Conservation (phyloP, 2,797 vertebrate genomes). For the Anniella stebbinsi region DNA sequence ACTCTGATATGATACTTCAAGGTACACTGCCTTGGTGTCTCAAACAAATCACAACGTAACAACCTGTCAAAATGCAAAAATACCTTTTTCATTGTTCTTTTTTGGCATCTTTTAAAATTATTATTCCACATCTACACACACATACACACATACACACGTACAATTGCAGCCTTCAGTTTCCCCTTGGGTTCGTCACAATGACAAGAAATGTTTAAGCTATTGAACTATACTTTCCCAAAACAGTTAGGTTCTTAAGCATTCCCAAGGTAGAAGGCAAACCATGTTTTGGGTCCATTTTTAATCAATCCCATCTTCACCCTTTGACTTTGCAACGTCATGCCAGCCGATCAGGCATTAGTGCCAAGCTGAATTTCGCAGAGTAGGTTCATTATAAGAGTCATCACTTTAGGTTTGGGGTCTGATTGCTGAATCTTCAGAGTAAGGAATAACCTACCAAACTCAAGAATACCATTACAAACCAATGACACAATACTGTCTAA, state of each 20-base stretch:
- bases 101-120: constrained; percentile 40
- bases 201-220: background rate
- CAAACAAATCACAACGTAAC: constrained; percentile 56
- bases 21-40: constrained; percentile 41
- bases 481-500: background rate
- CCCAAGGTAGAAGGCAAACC: background rate
- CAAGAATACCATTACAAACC: background rate
- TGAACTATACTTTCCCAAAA: background rate
- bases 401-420: background rate
- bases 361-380: background rate
- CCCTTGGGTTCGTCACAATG: background rate
- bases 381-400: background rate
- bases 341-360: background rate
- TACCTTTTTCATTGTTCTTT: constrained; percentile 47
- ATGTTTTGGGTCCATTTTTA: background rate
- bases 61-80: constrained; percentile 48
- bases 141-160: no score
- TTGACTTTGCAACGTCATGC: background rate
- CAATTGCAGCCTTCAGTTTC: background rate
- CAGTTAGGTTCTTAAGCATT: background rate
- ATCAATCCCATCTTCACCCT: background rate
- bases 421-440: background rate
- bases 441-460: background rate
- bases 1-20: constrained; percentile 45
- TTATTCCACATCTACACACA: background rate